Evolutionary conservation across 2,113 vertebrate species (phyloP).

Genomic region (Eurystomus gularis): DNA sequence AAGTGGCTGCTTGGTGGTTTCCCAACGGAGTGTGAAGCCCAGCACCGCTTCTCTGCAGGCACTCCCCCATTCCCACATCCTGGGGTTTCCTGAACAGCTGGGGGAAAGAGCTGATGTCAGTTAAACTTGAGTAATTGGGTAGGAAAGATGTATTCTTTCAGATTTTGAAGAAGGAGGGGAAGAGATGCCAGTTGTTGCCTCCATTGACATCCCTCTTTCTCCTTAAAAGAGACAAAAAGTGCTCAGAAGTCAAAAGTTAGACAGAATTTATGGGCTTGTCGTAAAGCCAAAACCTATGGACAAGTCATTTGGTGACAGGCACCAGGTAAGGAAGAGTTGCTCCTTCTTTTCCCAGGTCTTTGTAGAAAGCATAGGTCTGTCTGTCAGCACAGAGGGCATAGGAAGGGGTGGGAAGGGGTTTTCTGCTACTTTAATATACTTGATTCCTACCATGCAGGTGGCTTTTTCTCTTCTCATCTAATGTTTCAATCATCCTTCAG

Average conservation of each 20-base stretch:
- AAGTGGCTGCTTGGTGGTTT: neutral
- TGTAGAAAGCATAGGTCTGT: neutral
- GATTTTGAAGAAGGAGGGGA: neutral
- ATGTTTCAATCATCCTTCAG: neutral
- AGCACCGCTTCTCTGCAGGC: neutral
- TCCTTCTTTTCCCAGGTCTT: neutral
- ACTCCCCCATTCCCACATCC: neutral
- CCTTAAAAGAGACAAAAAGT: neutral
- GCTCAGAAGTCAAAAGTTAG: neutral
- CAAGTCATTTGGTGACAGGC: neutral
- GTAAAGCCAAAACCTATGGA: neutral
- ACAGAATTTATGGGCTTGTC: neutral
- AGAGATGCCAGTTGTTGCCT: neutral
- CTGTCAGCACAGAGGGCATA: fast-evolving
- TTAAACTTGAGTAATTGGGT: neutral
- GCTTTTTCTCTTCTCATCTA: neutral
- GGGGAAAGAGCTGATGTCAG: neutral
- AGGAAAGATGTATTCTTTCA: neutral
- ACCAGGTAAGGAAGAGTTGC: neutral
- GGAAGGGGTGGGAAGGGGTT: neutral
- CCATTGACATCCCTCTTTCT: neutral
- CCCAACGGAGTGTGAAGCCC: neutral
- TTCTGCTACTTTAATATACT: neutral
- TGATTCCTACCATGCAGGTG: neutral
- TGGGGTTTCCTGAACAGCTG: neutral